A percentile compares a stretch with the other conserved stretches of the same genome.
phyloP scores from a whole-genome alignment of 1,140 invertebrate species.

The Orchesella cincta region DNA sequence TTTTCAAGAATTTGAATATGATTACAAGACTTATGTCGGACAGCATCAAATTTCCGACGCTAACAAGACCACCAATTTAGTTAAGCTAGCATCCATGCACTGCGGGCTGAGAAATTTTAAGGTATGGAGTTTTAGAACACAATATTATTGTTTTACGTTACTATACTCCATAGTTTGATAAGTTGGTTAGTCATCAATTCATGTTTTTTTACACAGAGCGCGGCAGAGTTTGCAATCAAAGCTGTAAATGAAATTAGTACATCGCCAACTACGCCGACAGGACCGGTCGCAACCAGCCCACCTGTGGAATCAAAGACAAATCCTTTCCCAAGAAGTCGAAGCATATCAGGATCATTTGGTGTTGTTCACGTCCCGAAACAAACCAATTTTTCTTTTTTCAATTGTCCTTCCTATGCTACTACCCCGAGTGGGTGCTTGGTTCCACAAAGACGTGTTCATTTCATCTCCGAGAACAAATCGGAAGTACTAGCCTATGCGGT shows the following conservation, averaged over 20 bases:
- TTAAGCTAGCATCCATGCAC: constrained; percentile 40
- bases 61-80: neutral
- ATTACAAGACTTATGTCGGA: constrained; percentile 46
- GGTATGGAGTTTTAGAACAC: neutral
- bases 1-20: constrained; percentile 45
- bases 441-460: constrained; percentile 47
- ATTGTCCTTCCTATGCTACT: constrained; percentile 25
- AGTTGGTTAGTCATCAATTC: neutral
- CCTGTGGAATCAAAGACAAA: neutral
- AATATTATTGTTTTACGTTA: neutral
- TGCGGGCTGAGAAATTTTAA: constrained; percentile 18
- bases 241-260: constrained; percentile 15
- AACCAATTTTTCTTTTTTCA: constrained; percentile 47
- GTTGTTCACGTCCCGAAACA: neutral
- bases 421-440: constrained; percentile 31
- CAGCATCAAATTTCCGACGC: neutral
- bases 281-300: neutral
- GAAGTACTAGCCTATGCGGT: constrained; percentile 45
- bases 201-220: constrained; percentile 35
- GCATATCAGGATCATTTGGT: neutral
- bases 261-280: neutral
- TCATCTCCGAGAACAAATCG: constrained; percentile 43
- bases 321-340: neutral
- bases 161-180: neutral
- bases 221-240: constrained; percentile 43